phyloP scores from a whole-genome alignment of 2,113 vertebrate genomes.

The Microtus ochrogaster region DNA sequence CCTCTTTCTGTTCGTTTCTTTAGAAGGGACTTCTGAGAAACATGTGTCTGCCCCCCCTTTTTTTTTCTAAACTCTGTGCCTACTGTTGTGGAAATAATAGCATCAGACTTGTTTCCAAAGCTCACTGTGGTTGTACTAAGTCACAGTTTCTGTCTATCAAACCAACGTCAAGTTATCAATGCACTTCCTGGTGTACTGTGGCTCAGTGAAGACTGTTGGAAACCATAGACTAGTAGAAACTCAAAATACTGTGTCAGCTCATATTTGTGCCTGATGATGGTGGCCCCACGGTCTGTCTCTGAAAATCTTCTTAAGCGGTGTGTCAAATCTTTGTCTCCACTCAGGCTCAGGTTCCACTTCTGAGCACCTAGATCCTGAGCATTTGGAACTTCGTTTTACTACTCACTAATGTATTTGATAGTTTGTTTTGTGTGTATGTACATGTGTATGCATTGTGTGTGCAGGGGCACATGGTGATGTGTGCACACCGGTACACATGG shows the following conservation, averaged over 20 bases:
- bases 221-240: not conserved
- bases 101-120: not conserved
- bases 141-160: not conserved
- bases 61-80: not conserved
- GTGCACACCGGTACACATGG: not conserved
- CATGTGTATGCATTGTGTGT: not conserved
- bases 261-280: not conserved
- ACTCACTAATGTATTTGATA: not conserved
- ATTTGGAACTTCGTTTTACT: not conserved
- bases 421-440: not conserved
- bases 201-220: not conserved
- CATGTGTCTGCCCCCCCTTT: not conserved
- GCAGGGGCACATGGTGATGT: not conserved
- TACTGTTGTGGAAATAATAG: not conserved
- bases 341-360: not conserved
- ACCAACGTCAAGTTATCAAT: not conserved
- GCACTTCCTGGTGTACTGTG: not conserved
- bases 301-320: not conserved
- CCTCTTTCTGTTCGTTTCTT: not conserved
- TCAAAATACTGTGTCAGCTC: not conserved
- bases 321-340: not conserved
- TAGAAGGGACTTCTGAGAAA: slow-evolving; percentile 9
- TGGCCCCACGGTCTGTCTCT: not conserved
- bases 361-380: not conserved
- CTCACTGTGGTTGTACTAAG: not conserved